Evolutionary conservation across 1,140 invertebrate genomes (phyloP), one percentile per base, ranked within the genome.

Genomic region (Ceratina japonica): DNA sequence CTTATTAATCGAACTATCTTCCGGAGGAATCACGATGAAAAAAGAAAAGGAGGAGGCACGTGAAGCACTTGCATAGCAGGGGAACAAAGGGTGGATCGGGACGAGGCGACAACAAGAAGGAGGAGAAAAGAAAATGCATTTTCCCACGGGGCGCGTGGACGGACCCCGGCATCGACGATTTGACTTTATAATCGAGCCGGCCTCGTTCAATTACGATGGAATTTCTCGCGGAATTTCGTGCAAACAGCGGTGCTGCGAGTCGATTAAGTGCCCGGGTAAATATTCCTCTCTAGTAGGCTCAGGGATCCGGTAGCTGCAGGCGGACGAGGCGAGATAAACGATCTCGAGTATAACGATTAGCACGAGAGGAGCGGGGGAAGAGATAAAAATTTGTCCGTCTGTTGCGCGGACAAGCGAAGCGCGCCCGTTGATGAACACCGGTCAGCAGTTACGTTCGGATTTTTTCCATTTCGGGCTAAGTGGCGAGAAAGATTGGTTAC

Each of bases 181-280:
- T 85, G 85, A 87, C 87, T 86, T 86, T 86, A 84, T 84, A 88
- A 88, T 87, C 85, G 82, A 82, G 82, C 74, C 81, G 75, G 70
- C 58, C 81, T 79, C 77, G 85, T 80, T 87, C 87, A 88, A 87
- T 88, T 87, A 87, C 75, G 64, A 85, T 79, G 82, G 82, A 85
- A 85, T 85, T 61, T 84, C 82, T 75, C 70, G 37, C 68, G 75
- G 82, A 85, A 85, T 85, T 81, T 84, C 74, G 58, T 58, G 79
- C 79, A 81, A 85, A 81, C 79, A 81, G 71, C 59, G 37, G 71
- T 54, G 37, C 20, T 27, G 37, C 73, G 69, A 58, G 22, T 69
- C 64, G 73, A 85, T 77, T 73, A 24, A 44, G 64, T n/a, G 13
- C 7, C 27, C 27, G 27, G 31, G 78, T 85, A 84, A 85, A 80